Percentiles rank a stretch among this genome's conserved stretches.
Conservation (phyloP, 2,888 invertebrate genomes). For the Drosophila antonietae region DNA sequence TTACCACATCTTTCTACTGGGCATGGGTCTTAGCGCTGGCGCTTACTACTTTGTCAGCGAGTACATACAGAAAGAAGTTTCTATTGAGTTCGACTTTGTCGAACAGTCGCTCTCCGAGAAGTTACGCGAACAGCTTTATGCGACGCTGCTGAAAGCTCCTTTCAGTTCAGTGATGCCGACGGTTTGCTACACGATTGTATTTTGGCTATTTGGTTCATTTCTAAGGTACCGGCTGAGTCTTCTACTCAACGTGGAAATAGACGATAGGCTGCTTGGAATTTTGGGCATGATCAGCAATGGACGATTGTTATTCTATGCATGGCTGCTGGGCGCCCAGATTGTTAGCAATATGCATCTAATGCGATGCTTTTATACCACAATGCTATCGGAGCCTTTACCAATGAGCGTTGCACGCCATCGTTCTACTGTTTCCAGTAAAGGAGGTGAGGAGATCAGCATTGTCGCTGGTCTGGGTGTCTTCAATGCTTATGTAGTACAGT, state of each 20-base stretch:
- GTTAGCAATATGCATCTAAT: constrained; percentile 89
- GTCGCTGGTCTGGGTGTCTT: constrained; percentile 86
- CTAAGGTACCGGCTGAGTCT: constrained; percentile 86
- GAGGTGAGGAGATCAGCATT: constrained; percentile 85
- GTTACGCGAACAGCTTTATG: constrained; percentile 87
- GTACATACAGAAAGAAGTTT: constrained; percentile 69
- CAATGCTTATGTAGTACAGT: constrained; percentile 88
- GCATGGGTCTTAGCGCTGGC: constrained; percentile 89
- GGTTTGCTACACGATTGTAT: constrained; percentile 87
- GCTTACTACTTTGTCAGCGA: constrained; percentile 84
- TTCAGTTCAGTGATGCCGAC: constrained; percentile 87
- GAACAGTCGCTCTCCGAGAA: constrained; percentile 86
- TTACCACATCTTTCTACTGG: constrained; percentile 88
- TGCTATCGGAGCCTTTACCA: constrained; percentile 88
- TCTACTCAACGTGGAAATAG: constrained; percentile 85
- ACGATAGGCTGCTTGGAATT: constrained; percentile 72
- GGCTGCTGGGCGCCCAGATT: constrained; percentile 89
- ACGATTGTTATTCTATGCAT: constrained; percentile 87
- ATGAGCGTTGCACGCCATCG: constrained; percentile 44
- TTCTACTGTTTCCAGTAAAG: constrained; percentile 85
- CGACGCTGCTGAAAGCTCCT: constrained; percentile 87
- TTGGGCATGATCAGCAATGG: constrained; percentile 82
- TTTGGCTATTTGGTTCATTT: constrained; percentile 87
- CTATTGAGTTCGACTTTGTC: constrained; percentile 89
- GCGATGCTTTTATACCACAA: constrained; percentile 89